These are phyloP conservation scores for Archips crataeganus DNA, from an alignment of 2,888 invertebrate species.

Conservation along the genomic window DNA sequence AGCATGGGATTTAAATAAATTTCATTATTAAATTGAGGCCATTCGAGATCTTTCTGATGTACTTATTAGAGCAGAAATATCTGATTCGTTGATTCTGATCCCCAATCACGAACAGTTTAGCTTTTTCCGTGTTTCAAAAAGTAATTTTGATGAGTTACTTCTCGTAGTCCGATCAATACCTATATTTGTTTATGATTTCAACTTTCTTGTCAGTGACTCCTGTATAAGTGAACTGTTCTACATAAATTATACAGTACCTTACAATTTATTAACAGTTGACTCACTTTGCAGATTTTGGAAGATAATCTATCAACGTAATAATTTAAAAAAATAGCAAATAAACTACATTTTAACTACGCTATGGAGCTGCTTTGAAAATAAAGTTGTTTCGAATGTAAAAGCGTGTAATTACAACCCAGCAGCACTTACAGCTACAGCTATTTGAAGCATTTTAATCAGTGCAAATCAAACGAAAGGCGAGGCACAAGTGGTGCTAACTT, in stretches of 20 bases:
- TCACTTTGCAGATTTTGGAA: no score
- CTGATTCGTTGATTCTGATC: slow-evolving; percentile 43
- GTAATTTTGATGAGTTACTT: slow-evolving; percentile 52
- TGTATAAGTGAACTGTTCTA: no score
- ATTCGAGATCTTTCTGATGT: slow-evolving; percentile 17
- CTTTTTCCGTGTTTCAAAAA: slow-evolving; percentile 52
- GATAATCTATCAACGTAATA: no score
- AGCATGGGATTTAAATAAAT: slow-evolving; percentile 15
- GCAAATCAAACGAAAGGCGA: slow-evolving; percentile 43
- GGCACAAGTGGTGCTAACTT: slow-evolving; percentile 40
- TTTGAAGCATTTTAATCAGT: slow-evolving; percentile 46
- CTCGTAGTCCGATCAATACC: slow-evolving; percentile 50
- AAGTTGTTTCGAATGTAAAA: slow-evolving; percentile 10
- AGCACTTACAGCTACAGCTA: slow-evolving; percentile 46
- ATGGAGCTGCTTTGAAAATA: neutral
- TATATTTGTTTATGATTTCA: neutral
- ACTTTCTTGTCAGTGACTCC: neutral
- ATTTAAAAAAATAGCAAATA: neutral
- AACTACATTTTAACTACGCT: neutral
- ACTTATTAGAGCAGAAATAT: slow-evolving; percentile 47
- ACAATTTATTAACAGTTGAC: no score
- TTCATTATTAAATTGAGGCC: slow-evolving; percentile 30
- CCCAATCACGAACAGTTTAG: slow-evolving; percentile 48
- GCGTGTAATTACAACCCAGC: slow-evolving; percentile 35
- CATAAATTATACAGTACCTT: no score